Evolutionary conservation across 2,888 invertebrate genomes (phyloP), one percentile per base, ranked within the genome.

Genomic region (Boloria euphrosyne): DNA sequence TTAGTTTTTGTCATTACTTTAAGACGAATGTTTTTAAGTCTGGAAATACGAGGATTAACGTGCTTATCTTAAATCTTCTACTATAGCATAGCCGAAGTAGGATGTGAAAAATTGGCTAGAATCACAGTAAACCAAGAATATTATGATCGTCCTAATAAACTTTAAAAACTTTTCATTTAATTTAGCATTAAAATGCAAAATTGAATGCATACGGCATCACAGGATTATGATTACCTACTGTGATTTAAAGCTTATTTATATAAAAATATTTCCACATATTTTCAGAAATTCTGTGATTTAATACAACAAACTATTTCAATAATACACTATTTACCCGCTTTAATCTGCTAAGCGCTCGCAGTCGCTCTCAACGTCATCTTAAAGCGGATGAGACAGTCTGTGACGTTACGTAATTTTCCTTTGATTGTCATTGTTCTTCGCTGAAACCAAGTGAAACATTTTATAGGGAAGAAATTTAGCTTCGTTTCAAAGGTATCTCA

Each of bases 301-400:
- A 13, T 31, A 31, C 10, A 31, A 31, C 10, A 31, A 52, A 31
- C 31, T 7, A 6, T 52, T 52, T 7, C 6, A 52, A 52, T 27
- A 16, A 52, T 27, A 52, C 10, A 27, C 22, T 52, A 27, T 52
- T 52, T 27, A 31, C 22, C 14, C 17, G 17, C 50, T 22, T 50
- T 31, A 27, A 52, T n/a, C 27, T 52, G 22, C 16, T 27, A 52
- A 31, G 52, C 52, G 27, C 10, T 52, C 52, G 7, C 27, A 27
- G 31, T 52, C 27, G 31, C 52, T 52, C 7, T 52, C 18, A 31
- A 52, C 52, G 52, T 52, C 52, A n/a, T 52, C 52, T 52, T 52
- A 27, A 27, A 52, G 16, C 52, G n/a, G 31, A 52, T 52, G 52
- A 52, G 27, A 51, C n/a, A 52, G 27, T 27, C 27, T n/a, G 52